Percentiles rank a stretch among this genome's conserved stretches.
Evolutionary conservation across 2,888 invertebrate species (phyloP).

Genomic region (Leucophora obtusa): DNA sequence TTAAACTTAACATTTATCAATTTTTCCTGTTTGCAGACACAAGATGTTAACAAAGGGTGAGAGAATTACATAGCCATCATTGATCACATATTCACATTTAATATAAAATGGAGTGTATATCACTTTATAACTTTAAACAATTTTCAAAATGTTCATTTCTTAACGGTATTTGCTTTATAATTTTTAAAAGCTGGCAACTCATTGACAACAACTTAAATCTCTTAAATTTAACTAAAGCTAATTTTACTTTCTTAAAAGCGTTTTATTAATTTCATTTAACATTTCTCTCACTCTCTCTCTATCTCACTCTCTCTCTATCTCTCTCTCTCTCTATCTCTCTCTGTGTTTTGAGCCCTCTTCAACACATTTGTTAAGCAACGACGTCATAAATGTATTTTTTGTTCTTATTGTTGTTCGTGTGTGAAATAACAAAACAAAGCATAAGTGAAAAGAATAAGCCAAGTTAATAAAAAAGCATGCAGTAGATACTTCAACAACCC

Average conservation of each 20-base stretch:
- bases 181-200: background rate
- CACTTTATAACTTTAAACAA: no score
- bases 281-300: background rate
- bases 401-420: background rate
- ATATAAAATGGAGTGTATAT: no score
- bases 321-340: background rate
- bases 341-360: background rate
- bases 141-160: no score
- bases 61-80: no score
- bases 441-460: slow-evolving; percentile 45
- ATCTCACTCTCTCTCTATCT: no score
- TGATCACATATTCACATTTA: no score
- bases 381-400: slow-evolving; percentile 22
- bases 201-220: background rate
- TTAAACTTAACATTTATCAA: no score
- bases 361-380: slow-evolving; percentile 16
- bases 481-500: slow-evolving; percentile 30
- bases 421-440: slow-evolving; percentile 32
- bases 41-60: no score
- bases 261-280: background rate
- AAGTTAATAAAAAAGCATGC: slow-evolving; percentile 22
- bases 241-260: background rate
- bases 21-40: no score
- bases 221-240: background rate
- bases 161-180: background rate